These are phyloP conservation scores for Electrona antarctica DNA, from an alignment of 2,113 vertebrate species.

Conservation along the genomic window DNA sequence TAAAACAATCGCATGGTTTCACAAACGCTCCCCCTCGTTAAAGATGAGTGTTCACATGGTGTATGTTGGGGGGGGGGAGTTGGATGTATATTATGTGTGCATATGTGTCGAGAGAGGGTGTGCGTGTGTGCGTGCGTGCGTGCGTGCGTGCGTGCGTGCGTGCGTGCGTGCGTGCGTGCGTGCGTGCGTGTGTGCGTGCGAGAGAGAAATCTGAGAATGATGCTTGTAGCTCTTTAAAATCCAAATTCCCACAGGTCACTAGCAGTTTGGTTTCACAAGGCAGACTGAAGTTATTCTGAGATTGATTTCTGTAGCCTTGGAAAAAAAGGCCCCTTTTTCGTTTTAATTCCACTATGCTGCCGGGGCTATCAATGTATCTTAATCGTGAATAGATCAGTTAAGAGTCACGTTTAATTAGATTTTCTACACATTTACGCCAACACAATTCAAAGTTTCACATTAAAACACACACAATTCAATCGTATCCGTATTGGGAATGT, in stretches of 20 bases:
- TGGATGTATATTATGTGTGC: background rate
- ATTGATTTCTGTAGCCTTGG: slow-evolving; percentile 20
- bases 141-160: background rate
- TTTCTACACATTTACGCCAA: background rate
- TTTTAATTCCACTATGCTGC: background rate
- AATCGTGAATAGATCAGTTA: background rate
- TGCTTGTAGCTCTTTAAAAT: slow-evolving; percentile 59
- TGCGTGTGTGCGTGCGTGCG: background rate
- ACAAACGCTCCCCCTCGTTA: slow-evolving; percentile 76
- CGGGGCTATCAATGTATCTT: background rate
- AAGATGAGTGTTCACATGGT: slow-evolving; percentile 75
- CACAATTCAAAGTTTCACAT: background rate
- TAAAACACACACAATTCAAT: too few relatives aligned
- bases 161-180: background rate
- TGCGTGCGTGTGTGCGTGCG: slow-evolving; percentile 6
- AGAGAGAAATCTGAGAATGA: slow-evolving; percentile 25
- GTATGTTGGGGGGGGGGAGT: slow-evolving; percentile 37
- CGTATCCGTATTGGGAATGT: too few relatives aligned
- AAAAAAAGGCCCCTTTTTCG: background rate
- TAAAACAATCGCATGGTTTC: slow-evolving; percentile 80
- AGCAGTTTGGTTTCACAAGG: slow-evolving; percentile 56
- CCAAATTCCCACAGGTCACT: slow-evolving; percentile 65
- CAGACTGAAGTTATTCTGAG: slow-evolving; percentile 14
- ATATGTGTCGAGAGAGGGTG: background rate
- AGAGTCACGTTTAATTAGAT: background rate